These are phyloP conservation scores for Zophobas atratus DNA, from an alignment of 1,140 invertebrate genomes.

Conservation along the genomic window DNA sequence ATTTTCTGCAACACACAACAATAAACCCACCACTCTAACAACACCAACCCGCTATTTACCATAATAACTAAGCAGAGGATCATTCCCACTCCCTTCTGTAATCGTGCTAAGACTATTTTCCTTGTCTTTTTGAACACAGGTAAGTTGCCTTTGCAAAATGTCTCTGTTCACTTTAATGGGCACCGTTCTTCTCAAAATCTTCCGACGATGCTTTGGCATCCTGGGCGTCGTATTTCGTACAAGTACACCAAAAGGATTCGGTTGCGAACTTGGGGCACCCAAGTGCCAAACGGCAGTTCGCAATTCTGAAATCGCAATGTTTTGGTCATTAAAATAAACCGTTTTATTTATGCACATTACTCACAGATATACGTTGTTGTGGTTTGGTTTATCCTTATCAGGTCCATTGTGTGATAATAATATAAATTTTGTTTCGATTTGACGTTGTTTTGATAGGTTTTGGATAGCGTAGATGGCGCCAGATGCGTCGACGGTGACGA, in stretches of 20 bases:
- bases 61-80: slow-evolving; percentile 7
- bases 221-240: not conserved
- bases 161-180: slow-evolving; percentile 6
- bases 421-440: not conserved
- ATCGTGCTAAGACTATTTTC: slow-evolving; percentile 15
- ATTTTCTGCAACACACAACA: not conserved
- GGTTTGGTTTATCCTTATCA: not conserved
- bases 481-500: too few species aligned
- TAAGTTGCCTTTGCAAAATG: not conserved
- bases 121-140: slow-evolving; percentile 11
- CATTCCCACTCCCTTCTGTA: not conserved
- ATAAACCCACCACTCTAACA: not conserved
- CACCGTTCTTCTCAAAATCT: not conserved
- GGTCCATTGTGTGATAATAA: slow-evolving; percentile 2
- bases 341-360: not conserved
- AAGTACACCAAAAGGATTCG: not conserved
- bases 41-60: not conserved
- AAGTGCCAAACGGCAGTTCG: not conserved
- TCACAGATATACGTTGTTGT: not conserved
- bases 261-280: slow-evolving; percentile 4
- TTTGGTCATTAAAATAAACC: too few species aligned
- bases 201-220: slow-evolving; percentile 14
- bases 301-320: too few species aligned
- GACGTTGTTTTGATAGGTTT: slow-evolving; percentile 20
- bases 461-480: slow-evolving; percentile 4